These are phyloP conservation scores for Epinotia demarniana DNA, from an alignment of 2,888 invertebrate genomes.

Conservation along the genomic window DNA sequence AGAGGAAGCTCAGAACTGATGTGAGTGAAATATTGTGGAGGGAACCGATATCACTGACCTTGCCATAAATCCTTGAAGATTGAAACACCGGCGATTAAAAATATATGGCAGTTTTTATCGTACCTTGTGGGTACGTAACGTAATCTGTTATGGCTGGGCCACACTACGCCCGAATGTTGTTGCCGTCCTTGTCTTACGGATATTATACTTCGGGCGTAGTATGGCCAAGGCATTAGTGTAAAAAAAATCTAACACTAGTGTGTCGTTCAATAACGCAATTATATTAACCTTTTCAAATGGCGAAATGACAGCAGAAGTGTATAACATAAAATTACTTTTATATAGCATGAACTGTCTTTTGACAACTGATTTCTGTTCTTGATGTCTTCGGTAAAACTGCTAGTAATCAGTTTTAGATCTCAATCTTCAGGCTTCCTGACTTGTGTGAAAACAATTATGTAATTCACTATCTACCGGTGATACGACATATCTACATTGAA, in stretches of 20 bases:
- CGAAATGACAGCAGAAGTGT: neutral
- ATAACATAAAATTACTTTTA: neutral
- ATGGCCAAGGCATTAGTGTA: too few relatives aligned
- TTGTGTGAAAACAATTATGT: neutral
- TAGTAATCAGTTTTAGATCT: neutral
- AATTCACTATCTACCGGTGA: constrained; percentile 29
- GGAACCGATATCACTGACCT: neutral
- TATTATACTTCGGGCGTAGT: too few relatives aligned
- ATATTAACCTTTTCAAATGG: neutral
- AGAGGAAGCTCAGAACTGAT: neutral
- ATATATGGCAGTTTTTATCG: too few relatives aligned
- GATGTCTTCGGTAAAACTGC: too few relatives aligned
- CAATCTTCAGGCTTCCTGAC: neutral
- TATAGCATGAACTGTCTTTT: neutral
- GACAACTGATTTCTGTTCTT: neutral
- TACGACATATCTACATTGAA: constrained; percentile 44
- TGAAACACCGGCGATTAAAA: neutral
- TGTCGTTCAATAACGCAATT: neutral
- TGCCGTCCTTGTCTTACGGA: too few relatives aligned
- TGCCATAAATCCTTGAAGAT: neutral
- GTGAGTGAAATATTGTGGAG: neutral
- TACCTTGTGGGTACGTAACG: too few relatives aligned
- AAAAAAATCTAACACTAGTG: neutral
- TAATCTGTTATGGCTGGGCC: too few relatives aligned
- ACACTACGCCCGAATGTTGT: too few relatives aligned